Conservation (phyloP, 2,888 invertebrate genomes). For the Watsonalla cultraria region DNA sequence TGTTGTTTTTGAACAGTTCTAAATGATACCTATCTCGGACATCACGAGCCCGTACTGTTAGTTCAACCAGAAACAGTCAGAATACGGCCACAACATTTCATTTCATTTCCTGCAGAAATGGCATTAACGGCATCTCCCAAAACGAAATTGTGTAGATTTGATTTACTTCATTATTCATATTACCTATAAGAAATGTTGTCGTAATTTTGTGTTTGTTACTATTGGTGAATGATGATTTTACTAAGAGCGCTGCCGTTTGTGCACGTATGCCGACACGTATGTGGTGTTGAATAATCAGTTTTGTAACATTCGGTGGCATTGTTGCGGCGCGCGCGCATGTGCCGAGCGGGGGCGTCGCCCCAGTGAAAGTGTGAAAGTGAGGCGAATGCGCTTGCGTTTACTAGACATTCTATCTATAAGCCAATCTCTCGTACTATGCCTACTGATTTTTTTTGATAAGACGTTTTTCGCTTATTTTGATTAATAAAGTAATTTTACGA, state of each 20-base stretch:
- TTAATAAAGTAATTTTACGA: too few species aligned
- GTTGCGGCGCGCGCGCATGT: constrained; percentile 34
- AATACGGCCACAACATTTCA: constrained; percentile 41
- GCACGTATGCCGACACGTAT: constrained; percentile 25
- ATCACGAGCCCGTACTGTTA: constrained; percentile 60
- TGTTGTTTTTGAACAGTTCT: constrained; percentile 49
- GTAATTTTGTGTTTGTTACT: constrained; percentile 32
- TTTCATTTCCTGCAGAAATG: constrained; percentile 37
- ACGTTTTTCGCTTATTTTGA: too few species aligned
- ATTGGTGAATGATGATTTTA: constrained; percentile 8
- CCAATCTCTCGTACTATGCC: constrained; percentile 4
- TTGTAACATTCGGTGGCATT: constrained; percentile 53
- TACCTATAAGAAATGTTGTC: constrained; percentile 35
- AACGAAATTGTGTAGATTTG: constrained; percentile 47
- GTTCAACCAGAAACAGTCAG: constrained; percentile 42
- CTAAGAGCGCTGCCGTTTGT: constrained; percentile 13
- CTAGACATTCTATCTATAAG: constrained; percentile 19
- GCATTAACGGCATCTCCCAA: constrained; percentile 35
- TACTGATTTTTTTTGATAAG: constrained; percentile 20
- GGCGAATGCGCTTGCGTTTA: constrained; percentile 58
- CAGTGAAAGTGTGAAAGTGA: constrained; percentile 79
- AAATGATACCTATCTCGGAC: constrained; percentile 51
- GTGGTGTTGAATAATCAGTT: constrained; percentile 65
- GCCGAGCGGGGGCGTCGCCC: constrained; percentile 63
- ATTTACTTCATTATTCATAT: constrained; percentile 37